These are phyloP conservation scores for Psittacula derbiana DNA, from an alignment of 2,797 vertebrate genomes.

Conservation along the genomic window DNA sequence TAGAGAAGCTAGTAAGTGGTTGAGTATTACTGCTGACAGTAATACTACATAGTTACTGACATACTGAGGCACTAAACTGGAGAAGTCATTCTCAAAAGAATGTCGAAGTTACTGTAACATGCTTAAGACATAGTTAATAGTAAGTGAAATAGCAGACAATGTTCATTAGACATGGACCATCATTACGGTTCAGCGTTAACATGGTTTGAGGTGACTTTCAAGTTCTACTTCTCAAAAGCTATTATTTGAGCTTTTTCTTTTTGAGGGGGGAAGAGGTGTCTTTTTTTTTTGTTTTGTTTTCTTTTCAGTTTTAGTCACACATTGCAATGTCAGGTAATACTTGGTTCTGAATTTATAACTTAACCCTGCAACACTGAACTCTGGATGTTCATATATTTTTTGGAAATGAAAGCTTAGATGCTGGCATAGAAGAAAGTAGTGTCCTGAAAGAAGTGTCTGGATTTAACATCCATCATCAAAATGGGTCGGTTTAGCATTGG, in stretches of 20 bases:
- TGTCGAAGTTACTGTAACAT: background rate
- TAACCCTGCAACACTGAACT: background rate
- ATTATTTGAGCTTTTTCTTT: background rate
- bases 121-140: background rate
- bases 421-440: background rate
- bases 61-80: background rate
- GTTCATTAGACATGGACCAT: background rate
- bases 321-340: background rate
- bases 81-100: background rate
- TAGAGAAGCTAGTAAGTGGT: background rate
- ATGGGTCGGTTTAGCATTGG: slow-evolving; percentile 1
- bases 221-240: background rate
- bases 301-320: accelerated
- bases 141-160: background rate
- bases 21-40: background rate
- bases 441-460: background rate
- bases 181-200: background rate
- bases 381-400: background rate
- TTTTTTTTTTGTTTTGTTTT: background rate
- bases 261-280: too few species aligned
- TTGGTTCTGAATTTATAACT: background rate
- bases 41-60: background rate
- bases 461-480: background rate
- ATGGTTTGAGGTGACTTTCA: background rate
- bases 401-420: background rate